A percentile compares a stretch with the other conserved stretches of the same genome.
Evolutionary conservation across 2,113 vertebrate genomes (phyloP).

Genomic region (Accipiter cooperii): DNA sequence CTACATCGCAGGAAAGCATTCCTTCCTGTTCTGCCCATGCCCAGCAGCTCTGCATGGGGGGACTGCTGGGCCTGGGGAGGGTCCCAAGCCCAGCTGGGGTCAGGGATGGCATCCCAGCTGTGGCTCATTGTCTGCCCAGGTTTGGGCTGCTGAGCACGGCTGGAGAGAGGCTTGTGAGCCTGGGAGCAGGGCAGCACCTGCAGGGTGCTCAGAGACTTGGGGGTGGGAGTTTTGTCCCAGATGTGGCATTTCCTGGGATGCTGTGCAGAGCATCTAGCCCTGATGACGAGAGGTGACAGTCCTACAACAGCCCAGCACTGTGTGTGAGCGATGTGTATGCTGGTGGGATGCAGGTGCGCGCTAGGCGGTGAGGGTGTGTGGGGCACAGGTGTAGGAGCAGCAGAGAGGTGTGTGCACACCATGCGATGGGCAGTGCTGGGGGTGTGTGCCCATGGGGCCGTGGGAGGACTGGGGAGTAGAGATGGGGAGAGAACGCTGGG

Average conservation of each 20-base stretch:
- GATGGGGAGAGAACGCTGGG: not conserved
- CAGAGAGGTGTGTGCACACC: not conserved
- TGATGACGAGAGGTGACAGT: not conserved
- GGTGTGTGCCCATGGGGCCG: no score
- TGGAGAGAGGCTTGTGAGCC: not conserved
- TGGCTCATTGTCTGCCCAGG: not conserved
- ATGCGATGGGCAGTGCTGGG: accelerated
- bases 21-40: not conserved
- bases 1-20: not conserved
- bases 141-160: accelerated
- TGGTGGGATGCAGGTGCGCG: accelerated
- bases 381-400: not conserved
- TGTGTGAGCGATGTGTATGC: accelerated
- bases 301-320: accelerated
- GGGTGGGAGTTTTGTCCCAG: not conserved
- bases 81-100: not conserved
- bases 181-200: not conserved
- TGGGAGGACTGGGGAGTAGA: not conserved
- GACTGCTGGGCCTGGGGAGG: not conserved
- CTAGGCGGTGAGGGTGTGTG: accelerated
- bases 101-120: not conserved
- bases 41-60: accelerated
- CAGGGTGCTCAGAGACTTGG: not conserved
- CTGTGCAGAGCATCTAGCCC: not conserved
- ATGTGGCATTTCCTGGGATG: not conserved